These are phyloP conservation scores for Abramis brama DNA, from an alignment of 2,113 vertebrate genomes.

Conservation along the genomic window DNA sequence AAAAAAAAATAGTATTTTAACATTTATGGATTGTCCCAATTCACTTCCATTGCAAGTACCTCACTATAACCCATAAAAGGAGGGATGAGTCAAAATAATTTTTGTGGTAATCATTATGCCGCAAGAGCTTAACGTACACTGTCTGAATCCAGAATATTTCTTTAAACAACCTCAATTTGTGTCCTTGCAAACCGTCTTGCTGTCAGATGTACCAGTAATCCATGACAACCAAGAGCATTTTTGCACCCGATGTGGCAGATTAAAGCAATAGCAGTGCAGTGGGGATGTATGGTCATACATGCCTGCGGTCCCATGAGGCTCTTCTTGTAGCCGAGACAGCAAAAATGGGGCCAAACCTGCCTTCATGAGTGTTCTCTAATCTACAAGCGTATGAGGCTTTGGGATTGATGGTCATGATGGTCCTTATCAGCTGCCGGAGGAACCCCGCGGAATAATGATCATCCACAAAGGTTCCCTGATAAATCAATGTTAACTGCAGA, in stretches of 20 bases:
- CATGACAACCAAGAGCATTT: not conserved
- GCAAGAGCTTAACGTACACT: not conserved
- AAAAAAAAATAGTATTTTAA: not conserved
- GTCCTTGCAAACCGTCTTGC: not conserved
- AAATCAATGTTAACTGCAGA: conserved; percentile 51
- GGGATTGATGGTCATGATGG: conserved; percentile 51
- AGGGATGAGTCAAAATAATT: not conserved
- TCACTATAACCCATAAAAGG: not conserved
- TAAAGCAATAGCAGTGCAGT: not conserved
- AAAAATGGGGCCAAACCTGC: conserved; percentile 47
- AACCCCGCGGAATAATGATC: conserved; percentile 53
- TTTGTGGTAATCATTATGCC: not conserved
- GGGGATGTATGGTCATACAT: not conserved
- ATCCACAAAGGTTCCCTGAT: conserved; percentile 48
- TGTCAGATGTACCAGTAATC: not conserved
- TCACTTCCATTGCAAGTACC: not conserved
- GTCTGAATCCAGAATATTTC: not conserved
- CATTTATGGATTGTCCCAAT: not conserved
- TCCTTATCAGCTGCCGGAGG: conserved; percentile 42
- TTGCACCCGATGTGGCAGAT: not conserved
- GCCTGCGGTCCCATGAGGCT: conserved; percentile 20
- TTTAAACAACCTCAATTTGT: not conserved
- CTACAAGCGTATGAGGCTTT: conserved; percentile 24
- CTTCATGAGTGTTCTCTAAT: conserved; percentile 33
- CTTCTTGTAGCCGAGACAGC: not conserved